Percentiles rank a stretch among this genome's conserved stretches.
Conservation (phyloP, 2,797 vertebrate genomes). For the Rhinogobio ventralis region DNA sequence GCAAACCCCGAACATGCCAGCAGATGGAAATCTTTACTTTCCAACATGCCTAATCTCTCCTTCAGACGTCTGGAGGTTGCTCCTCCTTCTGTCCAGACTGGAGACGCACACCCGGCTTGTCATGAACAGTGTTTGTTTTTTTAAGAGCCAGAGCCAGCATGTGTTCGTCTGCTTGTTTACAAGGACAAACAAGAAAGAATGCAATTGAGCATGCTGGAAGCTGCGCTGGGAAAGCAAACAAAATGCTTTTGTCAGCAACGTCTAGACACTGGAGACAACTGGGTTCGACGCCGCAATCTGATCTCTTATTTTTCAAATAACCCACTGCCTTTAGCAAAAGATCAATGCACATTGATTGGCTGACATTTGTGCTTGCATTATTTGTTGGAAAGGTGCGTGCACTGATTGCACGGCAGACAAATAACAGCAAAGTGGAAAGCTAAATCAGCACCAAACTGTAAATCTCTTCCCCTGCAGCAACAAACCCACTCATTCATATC, state of each 20-base stretch:
- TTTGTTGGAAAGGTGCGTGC: background rate
- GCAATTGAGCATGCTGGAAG: constrained; percentile 1
- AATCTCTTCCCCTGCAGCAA: constrained; percentile 18
- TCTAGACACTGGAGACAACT: constrained; percentile 31
- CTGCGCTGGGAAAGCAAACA: constrained; percentile 4
- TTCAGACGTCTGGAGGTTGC: background rate
- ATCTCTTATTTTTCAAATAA: constrained; percentile 30
- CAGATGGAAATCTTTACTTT: constrained; percentile 59
- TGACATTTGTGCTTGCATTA: background rate
- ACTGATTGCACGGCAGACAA: background rate
- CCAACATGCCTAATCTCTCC: constrained; percentile 24
- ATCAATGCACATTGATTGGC: constrained; percentile 24
- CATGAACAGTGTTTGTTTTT: constrained; percentile 25
- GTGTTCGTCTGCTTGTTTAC: constrained; percentile 43
- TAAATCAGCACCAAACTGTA: constrained; percentile 38
- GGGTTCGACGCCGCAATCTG: background rate
- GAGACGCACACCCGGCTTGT: background rate
- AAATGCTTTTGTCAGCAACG: constrained; percentile 26
- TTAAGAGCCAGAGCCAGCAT: constrained; percentile 19
- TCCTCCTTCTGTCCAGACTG: constrained; percentile 34
- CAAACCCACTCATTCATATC: constrained; percentile 31
- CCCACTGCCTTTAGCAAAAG: constrained; percentile 20
- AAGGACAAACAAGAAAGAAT: constrained; percentile 33
- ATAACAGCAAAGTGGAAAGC: background rate
- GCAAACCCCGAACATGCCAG: constrained; percentile 50